Evolutionary conservation across 2,113 vertebrate genomes (phyloP), one percentile per base, ranked within the genome.

Genomic region (Phylloscopus trochiloides): DNA sequence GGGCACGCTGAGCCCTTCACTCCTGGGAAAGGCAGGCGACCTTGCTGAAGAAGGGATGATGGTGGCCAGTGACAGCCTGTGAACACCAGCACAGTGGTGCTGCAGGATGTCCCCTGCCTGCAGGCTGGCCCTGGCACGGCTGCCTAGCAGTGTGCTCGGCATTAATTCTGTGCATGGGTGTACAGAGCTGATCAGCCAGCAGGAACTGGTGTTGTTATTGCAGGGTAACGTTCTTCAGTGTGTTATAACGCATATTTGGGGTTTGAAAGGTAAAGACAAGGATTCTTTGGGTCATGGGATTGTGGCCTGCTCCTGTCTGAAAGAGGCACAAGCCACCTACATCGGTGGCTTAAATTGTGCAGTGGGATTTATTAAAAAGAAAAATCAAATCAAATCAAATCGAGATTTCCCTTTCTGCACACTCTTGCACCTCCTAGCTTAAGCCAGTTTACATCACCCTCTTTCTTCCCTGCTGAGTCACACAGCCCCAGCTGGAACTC

Each of bases 111-210:
- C 14, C 61, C 57, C 38, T 61, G 71, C 31, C 26, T 15, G 42
- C 34, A 52, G 57, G 17, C 38, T 51, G 34, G 10, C n/a, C 15
- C 62, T 13, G 17, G 57, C 43, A 52, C 54, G 6, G 3, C 48
- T 20, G 3, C 18, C 18, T 10, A 3, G 32, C 59, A 1, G 5
- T 1, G 0, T 9, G 50, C 12, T 7, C 4, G 1, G 29, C 58
- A 8, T 3, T 26, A 26, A 48, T 26, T 12, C 25, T 29, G 14
- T 13, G 17, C 5, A 0, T 3, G 36, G 36, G 20, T 10, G 18
- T 38, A 20, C 21, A 21, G 40, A 50, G 24, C 29, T 43, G 20
- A 51, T 19, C 54, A 21, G 34, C 29, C 12, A 2, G 20, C 36
- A 65, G 55, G 36, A 70, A 17, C 17, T 9, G 13, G 1, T n/a